Evolutionary conservation across 2,113 vertebrate genomes (phyloP), one percentile per base, ranked within the genome.

Genomic region (Ceyx melanurus): DNA sequence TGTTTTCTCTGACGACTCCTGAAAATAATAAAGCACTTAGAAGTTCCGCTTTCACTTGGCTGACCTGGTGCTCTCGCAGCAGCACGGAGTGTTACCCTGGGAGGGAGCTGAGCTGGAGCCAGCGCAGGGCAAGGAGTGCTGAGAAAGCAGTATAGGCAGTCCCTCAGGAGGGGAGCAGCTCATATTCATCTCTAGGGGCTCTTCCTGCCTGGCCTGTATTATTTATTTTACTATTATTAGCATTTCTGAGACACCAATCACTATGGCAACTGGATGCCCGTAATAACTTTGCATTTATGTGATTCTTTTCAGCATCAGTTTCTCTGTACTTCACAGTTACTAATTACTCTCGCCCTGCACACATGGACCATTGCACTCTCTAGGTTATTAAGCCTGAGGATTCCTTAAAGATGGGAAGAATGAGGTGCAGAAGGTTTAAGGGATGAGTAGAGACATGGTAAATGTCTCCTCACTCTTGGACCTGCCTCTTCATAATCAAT

Each of bases 191-290:
- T 95, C 93, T 25, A 76, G 93, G 93, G 93, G 93, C 82, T 94
- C 94, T 94, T 94, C 90, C 94, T 94, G 94, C 94, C 89, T 71
- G 89, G 71, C 91, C 89, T 67, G 71, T 95, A 51, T 94, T 94
- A 92, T 96, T 96, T 95, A 96, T 96, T 96, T 94, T 91, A 92
- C 92, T 94, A 92, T 96, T 95, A 96, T 95, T 95, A 96, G 87
- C 91, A 95, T 96, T 95, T 95, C 91, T 96, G 93, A 95, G 94
- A 9, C 72, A 85, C 87, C 91, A 88, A 57, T 96, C 75, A 4
- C 95, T 93, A 94, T 96, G 96, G 95, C 94, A 95, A 96, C 96
- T 89, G 87, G 43, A 68, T 71, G 65, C 92, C 87, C n/a, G 0
- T 93, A 96, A 96, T 96, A 95, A 82, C 87, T 91, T 88, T 40